These are phyloP conservation scores for Lochmaea capreae DNA, from an alignment of 2,888 invertebrate species.

Conservation along the genomic window DNA sequence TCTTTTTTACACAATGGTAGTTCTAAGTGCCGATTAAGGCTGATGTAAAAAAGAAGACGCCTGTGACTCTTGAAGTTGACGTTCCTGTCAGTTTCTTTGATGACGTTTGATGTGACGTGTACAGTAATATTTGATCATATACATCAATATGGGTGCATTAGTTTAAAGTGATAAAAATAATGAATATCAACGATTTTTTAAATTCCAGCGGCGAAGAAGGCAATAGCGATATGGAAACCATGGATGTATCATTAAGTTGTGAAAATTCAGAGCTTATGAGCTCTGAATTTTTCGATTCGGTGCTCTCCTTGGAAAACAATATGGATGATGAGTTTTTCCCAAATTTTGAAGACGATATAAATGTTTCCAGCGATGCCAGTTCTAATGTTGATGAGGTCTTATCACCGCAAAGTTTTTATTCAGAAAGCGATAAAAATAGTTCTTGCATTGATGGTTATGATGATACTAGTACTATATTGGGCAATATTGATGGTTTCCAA, in stretches of 20 bases:
- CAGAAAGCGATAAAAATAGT: slow-evolving; percentile 79
- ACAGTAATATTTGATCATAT: slow-evolving; percentile 20
- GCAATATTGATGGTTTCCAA: slow-evolving; percentile 49
- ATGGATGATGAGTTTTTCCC: slow-evolving; percentile 66
- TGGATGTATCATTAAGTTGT: slow-evolving; percentile 59
- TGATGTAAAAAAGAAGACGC: neutral
- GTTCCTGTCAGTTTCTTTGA: neutral
- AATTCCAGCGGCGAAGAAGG: slow-evolving; percentile 55
- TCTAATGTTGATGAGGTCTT: slow-evolving; percentile 58
- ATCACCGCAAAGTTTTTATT: slow-evolving; percentile 66
- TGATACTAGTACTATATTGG: slow-evolving; percentile 51
- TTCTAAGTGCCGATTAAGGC: neutral
- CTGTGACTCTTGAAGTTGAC: slow-evolving; percentile 13
- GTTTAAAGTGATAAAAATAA: slow-evolving; percentile 34
- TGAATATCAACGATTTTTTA: slow-evolving; percentile 53
- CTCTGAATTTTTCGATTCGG: slow-evolving; percentile 75
- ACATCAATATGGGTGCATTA: slow-evolving; percentile 34
- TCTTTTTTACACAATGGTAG: too few species aligned
- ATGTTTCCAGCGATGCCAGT: slow-evolving; percentile 59
- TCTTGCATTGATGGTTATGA: slow-evolving; percentile 61
- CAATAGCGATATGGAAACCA: slow-evolving; percentile 57
- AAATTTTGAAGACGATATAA: slow-evolving; percentile 58
- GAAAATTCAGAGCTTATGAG: slow-evolving; percentile 64
- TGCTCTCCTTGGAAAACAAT: slow-evolving; percentile 73
- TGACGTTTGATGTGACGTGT: slow-evolving; percentile 29